phyloP scores from a whole-genome alignment of 2,797 vertebrate species.

The Enteromius afrohamiltoni region DNA sequence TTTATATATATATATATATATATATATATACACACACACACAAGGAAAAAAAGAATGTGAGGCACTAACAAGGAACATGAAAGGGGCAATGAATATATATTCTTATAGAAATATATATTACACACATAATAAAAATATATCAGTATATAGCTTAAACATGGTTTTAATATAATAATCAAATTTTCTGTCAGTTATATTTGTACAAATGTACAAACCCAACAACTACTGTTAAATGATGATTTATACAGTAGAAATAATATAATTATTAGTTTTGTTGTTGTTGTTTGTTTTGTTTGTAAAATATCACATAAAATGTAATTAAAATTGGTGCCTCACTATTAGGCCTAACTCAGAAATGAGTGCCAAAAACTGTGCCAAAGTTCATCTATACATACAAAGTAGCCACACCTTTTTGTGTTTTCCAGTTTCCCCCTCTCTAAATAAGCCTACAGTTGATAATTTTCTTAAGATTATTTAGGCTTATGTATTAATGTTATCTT shows the following conservation, averaged over 20 bases:
- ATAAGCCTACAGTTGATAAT: neutral
- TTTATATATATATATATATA: neutral
- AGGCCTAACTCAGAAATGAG: neutral
- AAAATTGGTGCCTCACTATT: neutral
- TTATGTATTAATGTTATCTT: neutral
- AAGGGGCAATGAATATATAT: neutral
- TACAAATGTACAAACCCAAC: neutral
- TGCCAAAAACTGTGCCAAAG: neutral
- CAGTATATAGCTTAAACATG: neutral
- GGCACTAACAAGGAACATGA: neutral
- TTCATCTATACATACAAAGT: neutral
- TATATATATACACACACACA: too few species aligned
- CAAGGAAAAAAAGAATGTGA: neutral
- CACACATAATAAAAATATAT: neutral
- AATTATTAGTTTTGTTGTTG: too few species aligned
- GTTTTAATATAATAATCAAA: neutral
- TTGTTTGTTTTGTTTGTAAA: neutral
- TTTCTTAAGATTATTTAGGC: neutral
- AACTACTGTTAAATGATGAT: neutral
- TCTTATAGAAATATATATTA: neutral
- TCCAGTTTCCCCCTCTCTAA: neutral
- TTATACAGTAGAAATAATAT: neutral
- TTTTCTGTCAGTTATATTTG: neutral
- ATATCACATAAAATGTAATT: neutral
- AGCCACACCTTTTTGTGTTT: neutral